phyloP scores from a whole-genome alignment of 2,888 invertebrate genomes.

The Papilio gigon region DNA sequence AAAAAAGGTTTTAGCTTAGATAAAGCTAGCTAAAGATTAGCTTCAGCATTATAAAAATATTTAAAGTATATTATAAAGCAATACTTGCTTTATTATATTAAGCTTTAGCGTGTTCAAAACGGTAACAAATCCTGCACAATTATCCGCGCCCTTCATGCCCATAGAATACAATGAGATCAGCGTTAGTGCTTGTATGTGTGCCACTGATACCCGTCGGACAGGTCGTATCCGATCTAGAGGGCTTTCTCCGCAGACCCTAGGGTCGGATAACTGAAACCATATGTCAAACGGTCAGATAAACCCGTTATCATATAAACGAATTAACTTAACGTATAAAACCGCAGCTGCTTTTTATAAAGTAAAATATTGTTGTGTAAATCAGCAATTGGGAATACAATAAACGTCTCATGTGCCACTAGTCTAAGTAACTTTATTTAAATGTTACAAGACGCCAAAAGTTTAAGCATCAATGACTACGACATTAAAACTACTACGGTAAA shows the following conservation, averaged over 20 bases:
- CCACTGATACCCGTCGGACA: constrained; percentile 68
- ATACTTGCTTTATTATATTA: no score
- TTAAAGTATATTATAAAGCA: no score
- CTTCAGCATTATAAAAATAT: no score
- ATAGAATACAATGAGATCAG: constrained; percentile 30
- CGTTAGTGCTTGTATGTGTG: constrained; percentile 54
- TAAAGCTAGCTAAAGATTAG: no score
- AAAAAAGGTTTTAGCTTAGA: no score
- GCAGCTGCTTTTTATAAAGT: background rate
- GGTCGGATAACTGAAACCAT: constrained; percentile 41
- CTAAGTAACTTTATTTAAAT: no score
- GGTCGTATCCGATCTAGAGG: constrained; percentile 55
- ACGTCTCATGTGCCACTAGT: background rate
- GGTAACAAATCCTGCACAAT: constrained; percentile 8
- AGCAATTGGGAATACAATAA: background rate
- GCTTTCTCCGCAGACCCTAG: constrained; percentile 58
- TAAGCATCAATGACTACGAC: no score
- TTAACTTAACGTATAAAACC: background rate
- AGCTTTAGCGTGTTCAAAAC: background rate
- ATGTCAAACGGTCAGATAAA: constrained; percentile 36
- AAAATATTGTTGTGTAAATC: background rate
- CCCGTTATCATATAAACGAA: constrained; percentile 14
- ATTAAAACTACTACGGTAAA: no score
- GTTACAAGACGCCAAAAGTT: background rate
- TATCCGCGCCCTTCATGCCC: constrained; percentile 8